Conservation (phyloP, 2,113 vertebrate genomes). For the Epinephelus fuscoguttatus region DNA sequence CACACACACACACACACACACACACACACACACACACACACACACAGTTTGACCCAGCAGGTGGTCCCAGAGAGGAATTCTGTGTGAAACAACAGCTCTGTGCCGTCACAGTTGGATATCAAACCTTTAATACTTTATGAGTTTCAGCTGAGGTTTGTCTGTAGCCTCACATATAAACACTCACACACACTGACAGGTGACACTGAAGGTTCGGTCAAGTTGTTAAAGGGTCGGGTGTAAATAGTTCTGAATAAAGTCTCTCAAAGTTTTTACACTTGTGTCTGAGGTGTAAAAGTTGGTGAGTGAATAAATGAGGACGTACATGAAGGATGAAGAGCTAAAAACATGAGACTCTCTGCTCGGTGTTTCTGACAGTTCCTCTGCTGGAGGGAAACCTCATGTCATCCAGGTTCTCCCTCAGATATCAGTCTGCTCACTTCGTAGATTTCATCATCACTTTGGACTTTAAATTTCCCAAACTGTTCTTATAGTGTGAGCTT, state of each 20-base stretch:
- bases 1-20: slow-evolving; percentile 1
- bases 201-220: too few species aligned
- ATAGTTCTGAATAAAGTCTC: too few species aligned
- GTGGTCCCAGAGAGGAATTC: neutral
- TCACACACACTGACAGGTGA: neutral
- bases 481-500: neutral
- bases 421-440: neutral
- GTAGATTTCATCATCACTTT: neutral
- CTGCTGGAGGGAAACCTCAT: neutral
- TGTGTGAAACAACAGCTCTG: neutral
- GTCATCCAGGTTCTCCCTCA: neutral
- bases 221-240: too few species aligned
- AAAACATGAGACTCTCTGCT: neutral
- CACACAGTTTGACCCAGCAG: slow-evolving; percentile 1
- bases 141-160: neutral
- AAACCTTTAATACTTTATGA: neutral
- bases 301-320: too few species aligned
- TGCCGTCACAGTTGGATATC: neutral
- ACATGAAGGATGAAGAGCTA: too few species aligned
- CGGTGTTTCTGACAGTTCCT: neutral
- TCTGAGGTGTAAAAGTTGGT: too few species aligned
- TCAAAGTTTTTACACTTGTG: too few species aligned
- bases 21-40: slow-evolving; percentile 8
- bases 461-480: neutral
- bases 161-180: neutral